phyloP scores from a whole-genome alignment of 2,797 vertebrate genomes.

The Oreortyx pictus region DNA sequence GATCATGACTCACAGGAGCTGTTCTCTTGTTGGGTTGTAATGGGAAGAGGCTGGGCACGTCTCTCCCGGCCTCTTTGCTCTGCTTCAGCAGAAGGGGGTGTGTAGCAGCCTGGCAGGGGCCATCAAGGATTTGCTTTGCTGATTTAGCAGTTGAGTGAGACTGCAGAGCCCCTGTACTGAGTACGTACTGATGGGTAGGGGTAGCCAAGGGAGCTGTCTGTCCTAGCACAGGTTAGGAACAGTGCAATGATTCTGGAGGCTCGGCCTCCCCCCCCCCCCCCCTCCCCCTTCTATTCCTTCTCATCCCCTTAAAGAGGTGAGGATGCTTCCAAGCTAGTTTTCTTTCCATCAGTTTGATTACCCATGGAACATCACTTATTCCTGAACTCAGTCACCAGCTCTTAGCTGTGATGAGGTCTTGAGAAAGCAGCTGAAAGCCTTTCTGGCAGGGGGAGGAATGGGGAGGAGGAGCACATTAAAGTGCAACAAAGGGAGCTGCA shows the following conservation, averaged over 20 bases:
- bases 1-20: not conserved
- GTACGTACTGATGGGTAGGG: not conserved
- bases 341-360: not conserved
- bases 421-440: slow-evolving; percentile 4
- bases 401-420: not conserved
- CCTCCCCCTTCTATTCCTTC: not conserved
- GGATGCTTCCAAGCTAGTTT: not conserved
- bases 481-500: not conserved
- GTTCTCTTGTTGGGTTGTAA: not conserved
- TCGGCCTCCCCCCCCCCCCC: not conserved
- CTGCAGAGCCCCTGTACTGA: not conserved
- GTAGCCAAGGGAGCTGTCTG: not conserved
- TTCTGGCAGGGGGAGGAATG: not conserved
- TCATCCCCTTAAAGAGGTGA: not conserved
- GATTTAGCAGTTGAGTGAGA: not conserved
- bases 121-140: not conserved
- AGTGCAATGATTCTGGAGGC: not conserved
- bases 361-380: not conserved
- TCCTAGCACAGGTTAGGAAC: not conserved
- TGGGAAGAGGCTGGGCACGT: not conserved
- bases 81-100: not conserved
- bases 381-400: not conserved
- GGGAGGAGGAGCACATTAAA: slow-evolving; percentile 7
- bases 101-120: not conserved
- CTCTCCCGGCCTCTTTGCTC: not conserved